Base-by-base conservation (phyloP, 1,140 invertebrate genomes). In the Bombus terrestris region DNA sequence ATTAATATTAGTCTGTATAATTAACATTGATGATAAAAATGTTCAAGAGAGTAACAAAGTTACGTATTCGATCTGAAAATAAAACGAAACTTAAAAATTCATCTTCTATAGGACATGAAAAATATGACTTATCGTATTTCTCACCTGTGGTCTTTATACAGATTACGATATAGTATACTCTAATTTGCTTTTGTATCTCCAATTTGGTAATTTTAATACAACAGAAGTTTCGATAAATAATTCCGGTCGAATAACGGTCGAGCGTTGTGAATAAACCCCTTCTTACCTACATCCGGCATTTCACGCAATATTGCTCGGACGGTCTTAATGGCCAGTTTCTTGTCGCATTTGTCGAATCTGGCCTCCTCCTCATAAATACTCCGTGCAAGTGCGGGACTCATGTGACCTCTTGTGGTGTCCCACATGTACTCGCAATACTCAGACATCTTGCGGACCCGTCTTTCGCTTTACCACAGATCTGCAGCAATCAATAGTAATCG, bases 201-300 rank as follows among this genome's bases (percentile, higher is more conserved):
- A 25, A 18, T 74, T 43, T 25, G 9, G 2, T 22, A 47, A 47
- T 47, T 43, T 32, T 39, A 3, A 22, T 41, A 39, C 32, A 6
- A 12, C 8, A 73, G 22, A 43, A 9, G 3, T 32, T 73, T 43
- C 3, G 32, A 43, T 18, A 39, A 39, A 13, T 13, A 41, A 41
- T 12, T 41, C 9, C 37, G 4, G 68, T 6, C 25, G 12, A 13
- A 69, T 69, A 37, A 37, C 9, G 64, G 37, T 64, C 18, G 15
- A n/a, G 2, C 18, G 18, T 53, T 53, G 25, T 5, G 35, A 35
- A 69, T 43, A 22, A 71, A 62, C 25, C 47, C 4, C 64, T 77
- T 92, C 95, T 95, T 92, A 96, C 96, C 95, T 82, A 96, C 95
- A 90, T 95, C 93, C 73, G 96, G 95, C 92, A 96, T 95, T 57